Evolutionary conservation across 2,113 vertebrate genomes (phyloP), one percentile per base, ranked within the genome.

Genomic region (Thinocorus orbignyianus): DNA sequence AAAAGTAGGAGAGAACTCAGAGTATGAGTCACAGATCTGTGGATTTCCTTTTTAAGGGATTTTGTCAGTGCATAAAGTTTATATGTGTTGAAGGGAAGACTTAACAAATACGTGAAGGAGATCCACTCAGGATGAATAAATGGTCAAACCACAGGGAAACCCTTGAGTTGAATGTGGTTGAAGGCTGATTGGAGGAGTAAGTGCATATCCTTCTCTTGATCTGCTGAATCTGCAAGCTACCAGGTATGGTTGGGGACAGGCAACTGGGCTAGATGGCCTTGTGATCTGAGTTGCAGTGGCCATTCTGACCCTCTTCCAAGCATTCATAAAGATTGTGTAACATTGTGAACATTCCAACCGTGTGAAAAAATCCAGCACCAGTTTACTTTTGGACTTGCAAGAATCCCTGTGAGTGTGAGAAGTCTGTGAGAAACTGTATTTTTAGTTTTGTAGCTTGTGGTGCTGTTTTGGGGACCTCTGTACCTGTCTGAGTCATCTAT

Each of bases 91-190:
- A 91, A 84, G 37, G 18, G 31, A 73, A 96, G 80, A 51, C 60
- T 65, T 74, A 65, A 62, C 31, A 89, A 88, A 79, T 48, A 64
- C 0, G 0, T 8, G 2, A 57, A 65, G 52, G 35, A 86, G 19
- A 39, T 77, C 17, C 11, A 14, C 71, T 58, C 71, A 62, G 17
- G 23, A 30, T 51, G 42, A 70, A 49, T 71, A 61, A 84, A 24
- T n/a, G 54, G 41, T 25, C 54, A 73, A 90, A 88, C 30, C 85
- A 72, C 33, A 90, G 66, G 79, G 66, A 94, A 80, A 69, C n/a
- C 15, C n/a, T 90, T 31, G 14, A 79, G 35, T 42, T 81, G 25
- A 46, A 33, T 49, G 66, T 30, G 33, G 15, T 4, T 6, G 2
- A 31, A 87, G 25, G n/a, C 26, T 73, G 26, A 4, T 20, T 13